Evolutionary conservation across 2,797 vertebrate species (phyloP).

Genomic region (Gambelia wislizenii): DNA sequence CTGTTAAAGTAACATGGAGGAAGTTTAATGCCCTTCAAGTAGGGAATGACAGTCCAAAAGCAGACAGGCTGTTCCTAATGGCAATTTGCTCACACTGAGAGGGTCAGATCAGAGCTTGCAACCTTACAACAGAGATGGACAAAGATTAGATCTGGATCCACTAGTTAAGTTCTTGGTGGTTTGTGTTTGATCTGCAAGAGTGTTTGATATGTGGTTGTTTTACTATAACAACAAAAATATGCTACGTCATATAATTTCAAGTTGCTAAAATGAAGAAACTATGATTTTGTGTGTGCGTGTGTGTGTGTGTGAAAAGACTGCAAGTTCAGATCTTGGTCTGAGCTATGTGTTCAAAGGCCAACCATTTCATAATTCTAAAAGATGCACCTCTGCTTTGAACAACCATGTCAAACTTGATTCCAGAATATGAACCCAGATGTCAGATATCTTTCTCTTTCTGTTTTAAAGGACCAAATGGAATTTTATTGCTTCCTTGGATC

Average conservation of each 20-base stretch:
- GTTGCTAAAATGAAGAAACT: too few species aligned
- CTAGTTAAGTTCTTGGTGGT: too few species aligned
- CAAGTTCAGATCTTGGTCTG: too few species aligned
- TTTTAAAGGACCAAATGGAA: background rate
- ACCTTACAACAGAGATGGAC: background rate
- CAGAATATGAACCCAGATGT: background rate
- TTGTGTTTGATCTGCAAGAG: too few species aligned
- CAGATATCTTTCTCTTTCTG: background rate
- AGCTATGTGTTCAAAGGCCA: too few species aligned
- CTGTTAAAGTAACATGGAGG: background rate
- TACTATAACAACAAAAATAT: too few species aligned
- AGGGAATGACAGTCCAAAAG: background rate
- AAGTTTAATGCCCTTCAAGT: background rate
- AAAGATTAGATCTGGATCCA: too few species aligned
- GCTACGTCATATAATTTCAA: too few species aligned
- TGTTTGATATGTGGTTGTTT: too few species aligned
- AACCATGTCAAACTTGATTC: background rate
- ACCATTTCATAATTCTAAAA: too few species aligned
- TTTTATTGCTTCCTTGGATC: background rate
- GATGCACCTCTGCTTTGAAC: background rate
- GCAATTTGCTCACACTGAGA: background rate
- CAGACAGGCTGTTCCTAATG: background rate
- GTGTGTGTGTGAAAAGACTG: too few species aligned
- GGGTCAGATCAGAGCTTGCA: background rate
- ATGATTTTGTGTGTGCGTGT: too few species aligned